Conservation (phyloP, 2,797 vertebrate species). For the Sebastes itinus region DNA sequence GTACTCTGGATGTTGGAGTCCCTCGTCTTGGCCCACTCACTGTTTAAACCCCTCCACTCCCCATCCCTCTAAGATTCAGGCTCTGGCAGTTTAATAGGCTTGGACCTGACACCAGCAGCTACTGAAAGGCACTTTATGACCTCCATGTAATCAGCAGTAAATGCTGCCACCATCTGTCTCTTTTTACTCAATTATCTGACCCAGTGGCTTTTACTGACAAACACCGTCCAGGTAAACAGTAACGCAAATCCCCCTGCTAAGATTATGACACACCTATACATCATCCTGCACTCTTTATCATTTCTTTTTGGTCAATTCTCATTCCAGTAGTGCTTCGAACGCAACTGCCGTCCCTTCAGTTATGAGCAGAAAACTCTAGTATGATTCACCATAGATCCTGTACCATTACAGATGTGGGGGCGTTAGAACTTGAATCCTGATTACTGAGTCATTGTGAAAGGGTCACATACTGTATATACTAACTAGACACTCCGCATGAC, state of each 20-base stretch:
- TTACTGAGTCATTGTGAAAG: slow-evolving; percentile 15
- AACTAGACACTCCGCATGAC: neutral
- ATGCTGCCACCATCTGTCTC: slow-evolving; percentile 84
- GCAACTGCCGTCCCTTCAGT: slow-evolving; percentile 5
- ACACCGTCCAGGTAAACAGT: slow-evolving; percentile 74
- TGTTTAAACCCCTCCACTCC: slow-evolving; percentile 33
- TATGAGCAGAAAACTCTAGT: slow-evolving; percentile 2
- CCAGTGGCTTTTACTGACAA: slow-evolving; percentile 82
- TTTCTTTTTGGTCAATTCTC: slow-evolving; percentile 32
- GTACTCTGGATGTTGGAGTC: neutral
- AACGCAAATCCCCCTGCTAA: slow-evolving; percentile 54
- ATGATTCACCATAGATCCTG: slow-evolving; percentile 16
- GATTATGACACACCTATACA: slow-evolving; percentile 50
- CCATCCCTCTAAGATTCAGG: slow-evolving; percentile 61
- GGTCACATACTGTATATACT: neutral
- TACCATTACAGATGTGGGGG: neutral
- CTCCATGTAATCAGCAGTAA: slow-evolving; percentile 86
- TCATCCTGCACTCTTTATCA: slow-evolving; percentile 39
- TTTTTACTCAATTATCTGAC: slow-evolving; percentile 84
- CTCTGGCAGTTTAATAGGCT: slow-evolving; percentile 73
- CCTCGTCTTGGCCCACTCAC: neutral
- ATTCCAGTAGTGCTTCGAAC: slow-evolving; percentile 1
- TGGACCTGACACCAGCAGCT: slow-evolving; percentile 67
- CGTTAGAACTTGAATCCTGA: slow-evolving; percentile 10
- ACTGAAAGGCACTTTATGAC: slow-evolving; percentile 79